Evolutionary conservation across 2,888 invertebrate species (phyloP).

Genomic region (Aphrophora alni): DNA sequence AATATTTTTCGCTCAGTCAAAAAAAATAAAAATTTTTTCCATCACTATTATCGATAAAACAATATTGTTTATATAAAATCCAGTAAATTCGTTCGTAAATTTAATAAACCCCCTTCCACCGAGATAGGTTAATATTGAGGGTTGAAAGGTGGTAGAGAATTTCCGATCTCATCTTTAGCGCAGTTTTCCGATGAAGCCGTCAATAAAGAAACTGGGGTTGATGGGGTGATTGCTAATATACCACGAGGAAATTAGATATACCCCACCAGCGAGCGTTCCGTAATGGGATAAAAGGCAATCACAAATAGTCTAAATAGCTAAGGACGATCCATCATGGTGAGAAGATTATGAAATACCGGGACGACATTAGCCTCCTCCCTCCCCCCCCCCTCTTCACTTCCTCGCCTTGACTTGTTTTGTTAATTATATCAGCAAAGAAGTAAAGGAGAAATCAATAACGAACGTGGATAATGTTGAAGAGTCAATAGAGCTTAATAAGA

Average conservation of each 20-base stretch:
- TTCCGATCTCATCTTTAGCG: background rate
- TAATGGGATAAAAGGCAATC: conserved; percentile 44
- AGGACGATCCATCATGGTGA: conserved; percentile 34
- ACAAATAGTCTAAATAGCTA: conserved; percentile 43
- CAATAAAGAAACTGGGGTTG: conserved; percentile 30
- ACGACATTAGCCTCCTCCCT: conserved; percentile 20
- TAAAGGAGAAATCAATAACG: background rate
- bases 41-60: too few relatives aligned
- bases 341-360: conserved; percentile 36
- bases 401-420: background rate
- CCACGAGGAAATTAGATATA: conserved; percentile 39
- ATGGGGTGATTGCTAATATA: conserved; percentile 39
- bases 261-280: conserved; percentile 25
- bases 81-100: too few relatives aligned
- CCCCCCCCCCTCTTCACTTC: background rate
- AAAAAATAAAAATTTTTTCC: too few relatives aligned
- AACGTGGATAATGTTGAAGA: background rate
- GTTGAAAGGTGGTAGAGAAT: background rate
- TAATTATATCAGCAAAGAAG: background rate
- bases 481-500: background rate
- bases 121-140: background rate
- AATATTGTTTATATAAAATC: too few relatives aligned
- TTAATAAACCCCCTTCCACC: background rate
- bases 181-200: conserved; percentile 34
- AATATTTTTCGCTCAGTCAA: too few relatives aligned